Evolutionary conservation across 2,797 vertebrate genomes (phyloP), one percentile per base, ranked within the genome.

Genomic region (Prunella strophiata): DNA sequence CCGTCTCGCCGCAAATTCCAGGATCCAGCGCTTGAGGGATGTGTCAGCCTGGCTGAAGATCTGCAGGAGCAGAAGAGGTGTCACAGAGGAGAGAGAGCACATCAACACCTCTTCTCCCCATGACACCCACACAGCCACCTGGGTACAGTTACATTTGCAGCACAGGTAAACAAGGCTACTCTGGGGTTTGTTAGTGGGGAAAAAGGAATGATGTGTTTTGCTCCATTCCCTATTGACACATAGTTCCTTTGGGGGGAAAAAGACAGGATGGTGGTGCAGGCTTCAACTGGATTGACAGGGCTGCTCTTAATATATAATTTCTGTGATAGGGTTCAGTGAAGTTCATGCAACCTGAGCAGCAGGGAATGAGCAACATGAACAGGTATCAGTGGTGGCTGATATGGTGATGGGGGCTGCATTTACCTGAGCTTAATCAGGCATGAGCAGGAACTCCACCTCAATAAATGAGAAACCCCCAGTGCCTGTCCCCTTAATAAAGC

Each of bases 21-120:
- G 98, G 47, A 99, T 94, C 99, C 99, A 99, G 67, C 99, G 99
- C 94, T 99, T 99, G 82, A 99, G 19, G 1, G 99, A 98, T 3
- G 96, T 99, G 96, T 99, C 98, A 27, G 99, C 99, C 97, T 99
- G 99, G 97, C 99, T 99, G 97, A 99, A 99, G 96, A 99, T 99
- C 99, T 99, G 97, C 5, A 3, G 74, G 48, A 83, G 51, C 5
- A 34, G 34, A 34, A 34, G 34, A 61, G 29, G 34, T 48, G 34
- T 47, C 83, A 50, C n/a, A 27, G 62, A 2, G 11, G 50, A 55
- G 36, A 67, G 61, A 47, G 47, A 54, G 42, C 66, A 43, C 51
- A 51, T 20, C 76, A 42, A 2, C 23, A 17, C 17, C 66, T 67
- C 5, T 4, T 25, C 47, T 52, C 6, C 11, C 40, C 3, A 0